Base-by-base conservation (phyloP, 1,140 invertebrate species). In the Macrostomum lignano region DNA sequence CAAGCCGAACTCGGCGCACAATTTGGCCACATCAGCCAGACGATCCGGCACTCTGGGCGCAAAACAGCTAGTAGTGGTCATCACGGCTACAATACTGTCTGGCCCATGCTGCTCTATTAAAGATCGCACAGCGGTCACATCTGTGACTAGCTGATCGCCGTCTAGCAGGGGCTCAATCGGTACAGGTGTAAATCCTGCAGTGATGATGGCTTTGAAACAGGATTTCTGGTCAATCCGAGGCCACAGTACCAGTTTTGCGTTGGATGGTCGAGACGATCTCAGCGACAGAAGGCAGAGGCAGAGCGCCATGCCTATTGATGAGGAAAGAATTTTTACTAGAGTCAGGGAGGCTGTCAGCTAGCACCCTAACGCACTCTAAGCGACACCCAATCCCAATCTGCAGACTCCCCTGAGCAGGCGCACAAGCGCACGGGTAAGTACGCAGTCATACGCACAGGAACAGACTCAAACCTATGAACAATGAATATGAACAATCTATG, bases 191-290 rank as follows among this genome's bases (percentile, higher is more conserved):
- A 71, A 60, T 34, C 71, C 67, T 68, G 74, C 72, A 21, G 72
- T 71, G 25, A 71, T 58, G 36, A 81, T 78, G 23, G 70, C 70
- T 52, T 82, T 82, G 39, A 81, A 74, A 45, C 74, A 79, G 6
- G 74, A 73, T 46, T 81, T 81, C 52, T 82, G 76, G 60, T 82
- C 76, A 39, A 81, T 75, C 40, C 76, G 61, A 11, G 73, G 69
- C 75, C 74, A 81, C 6, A 82, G 46, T 0, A 81, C 73, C 51
- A 72, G 76, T 44, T 70, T 72, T 3, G 72, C 72, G 17, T 58
- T 45, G 7, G 72, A 45, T 7, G 72, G n/a, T n/a, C n/a, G n/a
- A n/a, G n/a, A n/a, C n/a, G n/a, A n/a, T n/a, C n/a, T n/a, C n/a
- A n/a, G n/a, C n/a, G n/a, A n/a, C n/a, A n/a, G n/a, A n/a, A n/a